Conservation (phyloP, 2,797 vertebrate genomes). For the Poecilia picta region DNA sequence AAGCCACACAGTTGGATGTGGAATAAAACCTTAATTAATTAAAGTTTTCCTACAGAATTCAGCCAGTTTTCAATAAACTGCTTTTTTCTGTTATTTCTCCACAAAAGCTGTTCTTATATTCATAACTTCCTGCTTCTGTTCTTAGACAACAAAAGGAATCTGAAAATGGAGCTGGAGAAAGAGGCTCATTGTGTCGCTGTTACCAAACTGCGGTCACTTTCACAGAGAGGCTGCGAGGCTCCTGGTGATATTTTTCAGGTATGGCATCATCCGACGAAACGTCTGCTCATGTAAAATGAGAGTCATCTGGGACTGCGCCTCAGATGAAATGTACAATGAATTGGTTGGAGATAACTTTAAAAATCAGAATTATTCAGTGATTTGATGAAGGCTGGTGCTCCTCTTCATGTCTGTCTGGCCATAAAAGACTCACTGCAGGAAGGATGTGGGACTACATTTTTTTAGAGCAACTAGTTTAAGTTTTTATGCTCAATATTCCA, state of each 20-base stretch:
- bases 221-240: background rate
- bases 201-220: background rate
- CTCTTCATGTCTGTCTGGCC: background rate
- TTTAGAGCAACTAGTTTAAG: background rate
- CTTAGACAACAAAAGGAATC: background rate
- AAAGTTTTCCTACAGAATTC: background rate
- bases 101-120: background rate
- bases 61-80: background rate
- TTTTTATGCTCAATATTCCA: background rate
- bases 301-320: background rate
- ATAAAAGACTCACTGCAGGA: background rate
- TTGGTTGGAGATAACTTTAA: background rate
- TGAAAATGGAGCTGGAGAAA: background rate
- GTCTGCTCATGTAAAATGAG: background rate
- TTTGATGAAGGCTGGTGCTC: background rate
- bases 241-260: background rate
- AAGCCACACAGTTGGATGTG: background rate
- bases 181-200: background rate
- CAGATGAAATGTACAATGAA: background rate
- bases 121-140: background rate
- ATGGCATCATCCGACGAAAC: background rate
- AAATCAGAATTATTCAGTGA: background rate
- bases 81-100: background rate
- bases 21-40: background rate
- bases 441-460: background rate